A percentile compares a stretch with the other conserved stretches of the same genome.
Conservation (phyloP, 35 echinoderm and acorn worm genomes). For the Ophioderma brevispina region DNA sequence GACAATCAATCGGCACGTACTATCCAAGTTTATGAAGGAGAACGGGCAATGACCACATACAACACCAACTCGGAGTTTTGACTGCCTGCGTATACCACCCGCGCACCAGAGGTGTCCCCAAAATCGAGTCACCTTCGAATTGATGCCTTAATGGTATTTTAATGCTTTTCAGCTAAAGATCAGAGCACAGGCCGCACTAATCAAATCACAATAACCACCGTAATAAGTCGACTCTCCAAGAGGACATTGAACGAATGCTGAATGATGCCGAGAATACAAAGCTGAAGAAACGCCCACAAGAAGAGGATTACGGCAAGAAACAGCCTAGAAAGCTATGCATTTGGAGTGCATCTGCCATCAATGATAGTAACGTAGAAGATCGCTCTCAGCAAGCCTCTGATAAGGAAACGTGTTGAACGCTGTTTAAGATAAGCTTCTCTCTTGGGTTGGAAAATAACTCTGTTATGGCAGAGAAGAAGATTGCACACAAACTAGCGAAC, state of each 20-base stretch:
- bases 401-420: too few relatives aligned
- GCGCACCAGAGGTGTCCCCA: constrained; percentile 61
- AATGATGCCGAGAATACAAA: constrained; percentile 65
- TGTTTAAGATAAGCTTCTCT: too few relatives aligned
- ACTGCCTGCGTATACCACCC: constrained; percentile 51
- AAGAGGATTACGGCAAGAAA: constrained; percentile 30
- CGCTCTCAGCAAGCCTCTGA: constrained; percentile 59
- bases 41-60: constrained; percentile 64
- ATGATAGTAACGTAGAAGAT: neutral
- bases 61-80: constrained; percentile 68
- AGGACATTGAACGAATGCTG: constrained; percentile 66
- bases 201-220: constrained; percentile 63
- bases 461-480: too few relatives aligned
- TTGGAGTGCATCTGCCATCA: constrained; percentile 69
- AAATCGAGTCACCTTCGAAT: constrained; percentile 75
- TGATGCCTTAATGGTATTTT: constrained; percentile 60
- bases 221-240: constrained; percentile 5
- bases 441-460: too few relatives aligned
- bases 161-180: constrained; percentile 58
- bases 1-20: constrained; percentile 48
- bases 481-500: too few relatives aligned
- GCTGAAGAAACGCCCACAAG: constrained; percentile 65
- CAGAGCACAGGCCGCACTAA: constrained; percentile 34
- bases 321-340: constrained; percentile 57
- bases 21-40: constrained; percentile 68